Evolutionary conservation across 2,113 vertebrate species (phyloP).

Genomic region (Theropithecus gelada): DNA sequence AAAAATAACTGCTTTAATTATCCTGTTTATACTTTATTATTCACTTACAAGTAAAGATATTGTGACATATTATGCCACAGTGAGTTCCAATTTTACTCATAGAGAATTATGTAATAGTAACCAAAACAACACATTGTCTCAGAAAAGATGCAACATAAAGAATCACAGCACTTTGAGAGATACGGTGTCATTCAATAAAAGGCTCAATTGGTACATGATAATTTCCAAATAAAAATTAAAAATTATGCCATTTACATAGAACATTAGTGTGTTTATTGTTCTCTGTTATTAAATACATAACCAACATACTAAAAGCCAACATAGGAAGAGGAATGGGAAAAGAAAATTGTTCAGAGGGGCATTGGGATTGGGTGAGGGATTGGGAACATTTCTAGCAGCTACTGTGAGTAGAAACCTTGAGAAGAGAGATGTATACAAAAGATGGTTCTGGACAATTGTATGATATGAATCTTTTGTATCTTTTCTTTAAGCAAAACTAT

Average conservation of each 20-base stretch:
- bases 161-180: background rate
- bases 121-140: background rate
- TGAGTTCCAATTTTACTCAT: slow-evolving; percentile 5
- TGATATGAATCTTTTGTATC: background rate
- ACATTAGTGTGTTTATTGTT: background rate
- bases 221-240: slow-evolving; percentile 18
- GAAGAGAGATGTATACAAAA: background rate
- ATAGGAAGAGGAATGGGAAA: background rate
- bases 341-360: background rate
- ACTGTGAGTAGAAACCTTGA: background rate
- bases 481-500: background rate
- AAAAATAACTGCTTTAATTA: slow-evolving; percentile 30
- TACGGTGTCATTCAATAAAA: background rate
- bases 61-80: background rate
- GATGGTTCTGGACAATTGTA: background rate
- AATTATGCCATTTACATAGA: background rate
- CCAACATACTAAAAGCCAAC: background rate
- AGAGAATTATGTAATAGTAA: background rate
- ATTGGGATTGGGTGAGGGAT: background rate
- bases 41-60: background rate
- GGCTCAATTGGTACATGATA: background rate
- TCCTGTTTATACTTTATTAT: background rate
- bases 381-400: slow-evolving; percentile 1
- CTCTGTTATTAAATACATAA: background rate
- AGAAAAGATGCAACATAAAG: background rate